These are phyloP conservation scores for Rhynchonycteris naso DNA, from an alignment of 2,797 vertebrate genomes.

Conservation along the genomic window DNA sequence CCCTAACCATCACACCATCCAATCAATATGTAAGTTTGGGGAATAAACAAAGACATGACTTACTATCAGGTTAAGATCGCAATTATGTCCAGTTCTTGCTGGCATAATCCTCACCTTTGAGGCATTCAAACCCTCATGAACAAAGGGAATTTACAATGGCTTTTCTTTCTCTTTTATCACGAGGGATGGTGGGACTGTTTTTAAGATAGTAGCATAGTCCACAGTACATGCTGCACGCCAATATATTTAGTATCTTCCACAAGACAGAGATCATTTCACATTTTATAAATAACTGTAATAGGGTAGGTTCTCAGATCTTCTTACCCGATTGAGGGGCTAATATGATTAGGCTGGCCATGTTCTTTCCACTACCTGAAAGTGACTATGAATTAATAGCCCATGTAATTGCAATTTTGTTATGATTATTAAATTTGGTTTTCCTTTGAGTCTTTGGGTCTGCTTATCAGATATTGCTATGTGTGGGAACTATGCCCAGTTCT, in stretches of 20 bases:
- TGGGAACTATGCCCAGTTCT: neutral
- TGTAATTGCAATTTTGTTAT: neutral
- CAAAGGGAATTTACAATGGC: neutral
- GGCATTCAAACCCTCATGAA: neutral
- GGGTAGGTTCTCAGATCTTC: neutral
- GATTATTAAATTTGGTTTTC: constrained; percentile 42
- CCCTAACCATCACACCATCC: neutral
- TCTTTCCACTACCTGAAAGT: neutral
- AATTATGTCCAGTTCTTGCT: neutral
- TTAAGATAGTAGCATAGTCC: neutral
- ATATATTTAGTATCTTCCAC: neutral
- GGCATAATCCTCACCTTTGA: neutral
- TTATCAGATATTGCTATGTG: neutral
- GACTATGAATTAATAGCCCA: neutral
- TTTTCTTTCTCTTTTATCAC: neutral
- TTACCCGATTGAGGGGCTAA: neutral
- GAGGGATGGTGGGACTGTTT: neutral
- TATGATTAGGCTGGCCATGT: neutral
- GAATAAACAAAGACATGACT: neutral
- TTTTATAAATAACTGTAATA: neutral
- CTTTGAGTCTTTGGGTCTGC: neutral
- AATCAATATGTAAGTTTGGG: neutral
- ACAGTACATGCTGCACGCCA: neutral
- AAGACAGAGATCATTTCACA: neutral
- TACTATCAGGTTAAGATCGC: neutral